phyloP scores from a whole-genome alignment of 2,113 vertebrate genomes.

The Dicrurus megarhynchus region DNA sequence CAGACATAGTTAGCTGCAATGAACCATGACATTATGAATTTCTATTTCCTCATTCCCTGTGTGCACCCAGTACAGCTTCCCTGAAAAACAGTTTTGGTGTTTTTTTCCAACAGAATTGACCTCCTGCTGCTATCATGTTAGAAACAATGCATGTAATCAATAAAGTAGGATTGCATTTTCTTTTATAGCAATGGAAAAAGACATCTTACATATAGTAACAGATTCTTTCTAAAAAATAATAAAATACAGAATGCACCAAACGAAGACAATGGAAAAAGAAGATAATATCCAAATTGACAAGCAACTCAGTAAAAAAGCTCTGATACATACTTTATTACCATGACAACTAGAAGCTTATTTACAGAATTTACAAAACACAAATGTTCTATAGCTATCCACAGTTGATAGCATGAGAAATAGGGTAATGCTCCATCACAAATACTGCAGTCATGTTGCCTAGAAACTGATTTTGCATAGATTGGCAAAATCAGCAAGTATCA shows the following conservation, averaged over 20 bases:
- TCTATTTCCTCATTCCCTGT: neutral
- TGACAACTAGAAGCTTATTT: conserved; percentile 66
- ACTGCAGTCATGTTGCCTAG: conserved; percentile 32
- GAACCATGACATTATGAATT: conserved; percentile 43
- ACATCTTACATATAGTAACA: conserved; percentile 46
- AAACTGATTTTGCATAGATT: neutral
- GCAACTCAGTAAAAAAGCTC: conserved; percentile 62
- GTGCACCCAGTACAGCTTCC: neutral
- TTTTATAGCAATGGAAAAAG: conserved; percentile 36
- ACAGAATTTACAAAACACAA: conserved; percentile 64
- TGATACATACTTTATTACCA: conserved; percentile 62
- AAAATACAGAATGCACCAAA: conserved; percentile 40
- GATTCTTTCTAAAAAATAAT: conserved; percentile 3
- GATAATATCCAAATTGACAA: conserved; percentile 60
- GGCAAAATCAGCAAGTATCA: conserved; percentile 9
- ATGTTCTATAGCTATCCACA: conserved; percentile 56
- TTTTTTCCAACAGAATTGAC: neutral
- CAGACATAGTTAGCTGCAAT: conserved; percentile 48
- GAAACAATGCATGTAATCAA: conserved; percentile 17
- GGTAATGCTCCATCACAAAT: conserved; percentile 52
- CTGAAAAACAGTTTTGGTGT: neutral
- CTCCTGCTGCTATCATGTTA: neutral
- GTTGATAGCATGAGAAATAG: conserved; percentile 27
- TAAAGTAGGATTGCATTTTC: conserved; percentile 21
- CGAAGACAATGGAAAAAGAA: conserved; percentile 21